Conservation (phyloP, 2,888 invertebrate species). For the Tetragonula carbonaria region DNA sequence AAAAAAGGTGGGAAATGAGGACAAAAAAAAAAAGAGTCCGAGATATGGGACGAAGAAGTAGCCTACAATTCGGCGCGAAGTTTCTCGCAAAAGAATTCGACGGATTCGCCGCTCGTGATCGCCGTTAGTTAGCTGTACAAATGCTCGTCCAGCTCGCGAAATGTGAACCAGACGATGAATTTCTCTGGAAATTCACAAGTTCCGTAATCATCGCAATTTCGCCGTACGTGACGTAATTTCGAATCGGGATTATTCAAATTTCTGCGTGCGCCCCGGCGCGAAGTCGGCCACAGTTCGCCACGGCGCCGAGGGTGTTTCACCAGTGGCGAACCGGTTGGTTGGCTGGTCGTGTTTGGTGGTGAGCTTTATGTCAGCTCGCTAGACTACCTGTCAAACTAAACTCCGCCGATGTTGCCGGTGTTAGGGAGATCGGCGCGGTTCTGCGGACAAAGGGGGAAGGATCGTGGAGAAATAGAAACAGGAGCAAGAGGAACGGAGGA, state of each 20-base stretch:
- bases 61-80: background rate
- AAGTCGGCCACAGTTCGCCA: slow-evolving; percentile 61
- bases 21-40: background rate
- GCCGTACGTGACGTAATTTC: slow-evolving; percentile 78
- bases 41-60: background rate
- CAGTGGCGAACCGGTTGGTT: slow-evolving; percentile 16
- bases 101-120: background rate
- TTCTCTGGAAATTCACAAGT: slow-evolving; percentile 76
- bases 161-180: slow-evolving; percentile 73
- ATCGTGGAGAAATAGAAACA: background rate
- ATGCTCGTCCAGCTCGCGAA: slow-evolving; percentile 56
- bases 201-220: slow-evolving; percentile 79
- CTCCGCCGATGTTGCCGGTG: slow-evolving; percentile 50
- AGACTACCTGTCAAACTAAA: slow-evolving; percentile 76
- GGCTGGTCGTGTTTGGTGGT: slow-evolving; percentile 65
- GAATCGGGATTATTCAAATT: slow-evolving; percentile 79
- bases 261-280: slow-evolving; percentile 61
- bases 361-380: slow-evolving; percentile 67
- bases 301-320: slow-evolving; percentile 29
- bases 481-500: background rate
- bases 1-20: background rate
- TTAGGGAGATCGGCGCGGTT: slow-evolving; percentile 29
- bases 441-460: background rate
- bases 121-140: background rate
- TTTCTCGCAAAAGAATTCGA: background rate